Evolutionary conservation across 2,113 vertebrate genomes (phyloP).

Genomic region (Orycteropus afer): DNA sequence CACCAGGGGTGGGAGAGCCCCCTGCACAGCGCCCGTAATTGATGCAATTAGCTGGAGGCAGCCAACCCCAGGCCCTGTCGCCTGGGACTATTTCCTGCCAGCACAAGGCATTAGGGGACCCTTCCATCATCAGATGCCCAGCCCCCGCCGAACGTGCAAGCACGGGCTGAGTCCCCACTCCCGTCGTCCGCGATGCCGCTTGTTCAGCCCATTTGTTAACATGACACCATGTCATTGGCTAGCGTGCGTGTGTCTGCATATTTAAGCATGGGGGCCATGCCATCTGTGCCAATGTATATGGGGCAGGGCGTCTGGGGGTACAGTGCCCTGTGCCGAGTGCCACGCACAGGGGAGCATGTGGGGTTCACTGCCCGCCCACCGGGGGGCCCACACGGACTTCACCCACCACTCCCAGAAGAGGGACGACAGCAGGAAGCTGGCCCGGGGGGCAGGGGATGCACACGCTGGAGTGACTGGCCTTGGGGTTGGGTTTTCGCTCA

Average conservation of each 20-base stretch:
- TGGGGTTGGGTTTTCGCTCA: background rate
- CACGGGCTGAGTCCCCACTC: slow-evolving; percentile 6
- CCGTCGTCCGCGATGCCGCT: background rate
- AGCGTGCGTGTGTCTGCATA: background rate
- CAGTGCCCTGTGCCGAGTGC: background rate
- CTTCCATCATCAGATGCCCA: slow-evolving; percentile 66
- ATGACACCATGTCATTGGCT: slow-evolving; percentile 58
- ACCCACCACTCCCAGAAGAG: background rate
- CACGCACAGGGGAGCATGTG: background rate
- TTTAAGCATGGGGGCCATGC: background rate
- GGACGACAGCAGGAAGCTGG: background rate
- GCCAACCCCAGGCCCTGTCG: slow-evolving; percentile 63
- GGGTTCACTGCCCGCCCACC: background rate
- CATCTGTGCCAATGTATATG: background rate
- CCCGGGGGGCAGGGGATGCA: rapidly evolving
- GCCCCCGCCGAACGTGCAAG: slow-evolving; percentile 68
- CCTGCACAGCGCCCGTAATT: background rate
- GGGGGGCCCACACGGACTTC: background rate
- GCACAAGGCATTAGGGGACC: slow-evolving; percentile 73
- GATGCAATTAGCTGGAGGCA: slow-evolving; percentile 60
- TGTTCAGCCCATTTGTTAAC: slow-evolving; percentile 68
- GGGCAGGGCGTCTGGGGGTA: background rate
- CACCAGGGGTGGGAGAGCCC: background rate
- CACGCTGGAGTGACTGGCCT: background rate
- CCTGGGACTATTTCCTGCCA: slow-evolving; percentile 61